Evolutionary conservation across 2,113 vertebrate genomes (phyloP).

Genomic region (Progne subis): DNA sequence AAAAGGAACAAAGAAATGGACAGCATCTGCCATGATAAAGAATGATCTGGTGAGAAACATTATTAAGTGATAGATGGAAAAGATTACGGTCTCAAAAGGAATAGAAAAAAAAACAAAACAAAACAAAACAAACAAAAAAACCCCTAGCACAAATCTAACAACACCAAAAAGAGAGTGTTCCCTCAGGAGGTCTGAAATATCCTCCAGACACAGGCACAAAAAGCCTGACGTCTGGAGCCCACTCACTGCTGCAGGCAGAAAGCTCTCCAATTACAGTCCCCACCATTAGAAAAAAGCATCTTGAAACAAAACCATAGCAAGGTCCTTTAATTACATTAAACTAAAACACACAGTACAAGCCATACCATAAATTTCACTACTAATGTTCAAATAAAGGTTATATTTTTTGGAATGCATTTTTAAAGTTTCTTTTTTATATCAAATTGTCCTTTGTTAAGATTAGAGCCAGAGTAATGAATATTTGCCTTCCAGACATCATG

Average conservation of each 20-base stretch:
- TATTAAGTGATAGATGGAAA: background rate
- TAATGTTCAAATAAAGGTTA: background rate
- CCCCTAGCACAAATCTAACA: background rate
- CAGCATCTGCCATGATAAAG: background rate
- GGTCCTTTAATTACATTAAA: background rate
- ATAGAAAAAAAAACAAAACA: background rate
- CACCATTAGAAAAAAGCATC: background rate
- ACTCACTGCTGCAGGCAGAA: constrained; percentile 1
- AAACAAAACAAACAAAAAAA: background rate
- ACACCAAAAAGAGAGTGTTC: background rate
- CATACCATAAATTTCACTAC: background rate
- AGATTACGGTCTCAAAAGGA: background rate
- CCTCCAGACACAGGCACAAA: constrained; percentile 1
- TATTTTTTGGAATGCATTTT: background rate
- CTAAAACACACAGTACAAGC: background rate
- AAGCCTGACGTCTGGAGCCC: background rate
- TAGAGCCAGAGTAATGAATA: background rate
- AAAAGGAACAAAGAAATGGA: background rate
- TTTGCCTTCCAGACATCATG: background rate
- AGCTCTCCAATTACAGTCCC: constrained; percentile 18
- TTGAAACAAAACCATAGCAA: background rate
- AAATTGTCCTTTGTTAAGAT: background rate
- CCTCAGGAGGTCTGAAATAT: constrained; percentile 11
- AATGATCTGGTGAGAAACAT: background rate
- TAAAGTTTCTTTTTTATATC: background rate